A percentile compares a stretch with the other conserved stretches of the same genome.
Conservation (phyloP, 2,888 invertebrate genomes). For the Vanessa cardui region DNA sequence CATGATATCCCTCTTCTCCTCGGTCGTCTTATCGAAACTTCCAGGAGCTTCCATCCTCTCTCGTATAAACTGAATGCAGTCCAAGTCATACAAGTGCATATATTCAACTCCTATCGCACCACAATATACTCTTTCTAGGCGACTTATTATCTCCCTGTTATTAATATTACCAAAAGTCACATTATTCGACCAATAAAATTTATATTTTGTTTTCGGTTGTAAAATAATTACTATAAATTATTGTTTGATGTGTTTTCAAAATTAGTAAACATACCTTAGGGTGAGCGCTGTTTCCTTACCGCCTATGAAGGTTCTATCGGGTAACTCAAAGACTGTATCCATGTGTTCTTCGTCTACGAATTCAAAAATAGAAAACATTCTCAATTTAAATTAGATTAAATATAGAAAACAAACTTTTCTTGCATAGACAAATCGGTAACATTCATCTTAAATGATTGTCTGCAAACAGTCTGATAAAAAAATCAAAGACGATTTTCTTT, state of each 20-base stretch:
- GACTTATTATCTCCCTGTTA: conserved; percentile 84
- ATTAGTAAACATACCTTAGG: conserved; percentile 63
- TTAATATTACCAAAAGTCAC: not conserved
- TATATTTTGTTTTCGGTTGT: too few species aligned
- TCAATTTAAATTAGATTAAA: too few species aligned
- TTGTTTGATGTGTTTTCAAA: too few species aligned
- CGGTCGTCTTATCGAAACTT: conserved; percentile 77
- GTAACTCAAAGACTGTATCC: conserved; percentile 86
- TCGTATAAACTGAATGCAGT: conserved; percentile 87
- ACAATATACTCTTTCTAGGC: conserved; percentile 87
- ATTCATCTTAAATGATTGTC: too few species aligned
- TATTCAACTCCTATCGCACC: conserved; percentile 88
- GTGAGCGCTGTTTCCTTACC: conserved; percentile 82
- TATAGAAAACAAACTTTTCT: too few species aligned
- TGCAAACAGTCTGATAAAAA: not conserved
- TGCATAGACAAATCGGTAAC: too few species aligned
- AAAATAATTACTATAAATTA: too few species aligned
- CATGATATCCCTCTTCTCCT: conserved; percentile 86
- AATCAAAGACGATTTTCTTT: not conserved
- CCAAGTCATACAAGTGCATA: conserved; percentile 88
- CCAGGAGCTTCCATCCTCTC: conserved; percentile 86
- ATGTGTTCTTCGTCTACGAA: conserved; percentile 79
- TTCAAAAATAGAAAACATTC: not conserved
- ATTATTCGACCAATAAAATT: not conserved
- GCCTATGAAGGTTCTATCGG: conserved; percentile 87